Evolutionary conservation across 2,113 vertebrate genomes (phyloP), one percentile per base, ranked within the genome.

Genomic region (Indicator indicator): DNA sequence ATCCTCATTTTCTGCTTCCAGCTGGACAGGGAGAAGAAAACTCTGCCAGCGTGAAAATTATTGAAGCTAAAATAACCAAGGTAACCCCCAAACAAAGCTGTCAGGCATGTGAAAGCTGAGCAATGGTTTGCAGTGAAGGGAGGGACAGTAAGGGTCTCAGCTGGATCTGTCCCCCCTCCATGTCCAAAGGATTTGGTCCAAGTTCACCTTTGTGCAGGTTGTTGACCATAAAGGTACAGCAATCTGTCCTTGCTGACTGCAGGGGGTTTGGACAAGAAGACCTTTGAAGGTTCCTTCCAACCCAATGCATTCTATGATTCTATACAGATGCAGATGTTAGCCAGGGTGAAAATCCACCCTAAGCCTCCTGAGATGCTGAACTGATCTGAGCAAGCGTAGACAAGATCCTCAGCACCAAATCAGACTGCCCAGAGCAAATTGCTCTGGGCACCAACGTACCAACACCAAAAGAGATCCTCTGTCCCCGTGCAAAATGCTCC

Each of bases 31-130:
- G 30, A 65, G 65, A 74, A 54, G 70, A 14, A 59, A 69, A 38
- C 36, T 56, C 80, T 30, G 7, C 54, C 88, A 90, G 48, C 0
- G 0, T 2, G 69, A 71, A 75, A 64, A 30, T 38, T 7, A 83
- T 4, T 21, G 73, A 72, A 75, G 70, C 8, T 70, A 33, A 90
- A 88, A 81, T 68, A 90, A 86, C 55, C 69, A 38, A 80, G 33
- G 80, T 63, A 79, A 46, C 62, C 56, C 72, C 58, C 30, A 69
- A 62, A 80, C 13, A n/a, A 74, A 88, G 16, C 40, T 14, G 19
- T 5, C 28, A 44, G n/a, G 33, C 23, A 18, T 3, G 2, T 2
- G 14, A 40, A 88, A 68, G 32, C 18, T 0, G 0, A 14, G 46
- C 32, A 40, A 30, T 1, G 12, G 60, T 62, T 63, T 64, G 65